Percentiles rank a stretch among this genome's conserved stretches.
These are phyloP conservation scores for Mormyrus hasselquistii DNA, from an alignment of 2,797 vertebrate species.

Conservation along the genomic window DNA sequence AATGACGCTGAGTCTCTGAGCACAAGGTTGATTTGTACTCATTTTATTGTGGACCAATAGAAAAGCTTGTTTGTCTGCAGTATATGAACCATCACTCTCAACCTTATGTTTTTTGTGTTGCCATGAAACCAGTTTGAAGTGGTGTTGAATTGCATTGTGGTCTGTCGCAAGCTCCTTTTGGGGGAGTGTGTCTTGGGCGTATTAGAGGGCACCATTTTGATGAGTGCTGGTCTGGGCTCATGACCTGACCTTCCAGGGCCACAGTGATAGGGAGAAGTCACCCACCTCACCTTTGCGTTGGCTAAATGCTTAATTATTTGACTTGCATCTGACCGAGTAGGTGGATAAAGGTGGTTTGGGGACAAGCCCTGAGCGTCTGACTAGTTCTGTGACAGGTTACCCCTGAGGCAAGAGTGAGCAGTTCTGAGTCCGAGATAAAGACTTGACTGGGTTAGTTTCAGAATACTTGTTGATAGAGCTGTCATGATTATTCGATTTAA, in stretches of 20 bases:
- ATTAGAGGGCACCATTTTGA: not conserved
- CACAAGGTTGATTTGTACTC: not conserved
- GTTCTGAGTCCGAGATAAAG: not conserved
- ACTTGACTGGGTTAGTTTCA: not conserved
- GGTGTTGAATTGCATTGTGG: not conserved
- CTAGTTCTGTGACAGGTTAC: not conserved
- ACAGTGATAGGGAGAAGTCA: not conserved
- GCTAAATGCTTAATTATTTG: not conserved
- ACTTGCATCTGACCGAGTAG: not conserved
- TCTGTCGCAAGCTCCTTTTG: not conserved
- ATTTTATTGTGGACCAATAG: not conserved
- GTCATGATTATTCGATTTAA: not conserved
- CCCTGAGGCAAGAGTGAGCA: not conserved
- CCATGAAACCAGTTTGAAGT: not conserved
- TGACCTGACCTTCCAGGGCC: not conserved
- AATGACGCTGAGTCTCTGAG: not conserved
- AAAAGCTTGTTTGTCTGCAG: not conserved
- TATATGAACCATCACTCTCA: not conserved
- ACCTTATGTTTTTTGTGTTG: not conserved
- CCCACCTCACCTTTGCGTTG: not conserved
- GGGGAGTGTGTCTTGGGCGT: not conserved
- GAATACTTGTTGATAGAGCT: not conserved
- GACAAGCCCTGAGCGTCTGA: no score
- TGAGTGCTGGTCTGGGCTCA: not conserved
- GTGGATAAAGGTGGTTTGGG: not conserved